These are phyloP conservation scores for Pammene fasciana DNA, from an alignment of 2,888 invertebrate genomes.

Conservation along the genomic window DNA sequence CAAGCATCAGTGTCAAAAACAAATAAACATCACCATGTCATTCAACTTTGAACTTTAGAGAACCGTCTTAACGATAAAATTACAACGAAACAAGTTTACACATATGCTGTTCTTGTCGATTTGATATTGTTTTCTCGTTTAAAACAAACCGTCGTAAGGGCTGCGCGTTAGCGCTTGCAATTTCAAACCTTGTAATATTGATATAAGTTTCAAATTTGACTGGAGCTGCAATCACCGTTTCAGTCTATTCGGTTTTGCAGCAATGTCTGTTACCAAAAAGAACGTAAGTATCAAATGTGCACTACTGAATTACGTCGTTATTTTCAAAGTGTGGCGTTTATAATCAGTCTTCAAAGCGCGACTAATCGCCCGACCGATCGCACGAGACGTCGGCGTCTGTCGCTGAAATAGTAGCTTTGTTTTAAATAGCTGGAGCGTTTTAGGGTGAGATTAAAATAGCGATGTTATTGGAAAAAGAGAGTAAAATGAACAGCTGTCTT, in stretches of 20 bases:
- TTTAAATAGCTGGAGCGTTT: constrained; percentile 39
- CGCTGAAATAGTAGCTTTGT: constrained; percentile 42
- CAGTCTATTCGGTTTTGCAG: not conserved
- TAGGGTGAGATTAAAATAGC: constrained; percentile 23
- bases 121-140: not conserved
- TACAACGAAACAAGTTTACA: not conserved
- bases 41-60: not conserved
- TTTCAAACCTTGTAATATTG: not conserved
- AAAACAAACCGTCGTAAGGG: not conserved
- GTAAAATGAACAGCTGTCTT: not conserved
- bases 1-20: constrained; percentile 46
- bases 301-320: not conserved
- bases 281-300: not conserved
- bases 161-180: not conserved
- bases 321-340: constrained; percentile 51
- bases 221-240: not conserved
- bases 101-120: not conserved
- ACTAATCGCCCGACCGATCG: constrained; percentile 67
- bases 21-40: not conserved
- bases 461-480: constrained; percentile 13
- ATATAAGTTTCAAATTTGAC: not conserved
- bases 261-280: not conserved
- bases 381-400: constrained; percentile 60
- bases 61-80: not conserved
- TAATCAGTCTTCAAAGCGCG: constrained; percentile 76